Conservation (phyloP, 2,113 vertebrate genomes). For the Crotalus viridis region DNA sequence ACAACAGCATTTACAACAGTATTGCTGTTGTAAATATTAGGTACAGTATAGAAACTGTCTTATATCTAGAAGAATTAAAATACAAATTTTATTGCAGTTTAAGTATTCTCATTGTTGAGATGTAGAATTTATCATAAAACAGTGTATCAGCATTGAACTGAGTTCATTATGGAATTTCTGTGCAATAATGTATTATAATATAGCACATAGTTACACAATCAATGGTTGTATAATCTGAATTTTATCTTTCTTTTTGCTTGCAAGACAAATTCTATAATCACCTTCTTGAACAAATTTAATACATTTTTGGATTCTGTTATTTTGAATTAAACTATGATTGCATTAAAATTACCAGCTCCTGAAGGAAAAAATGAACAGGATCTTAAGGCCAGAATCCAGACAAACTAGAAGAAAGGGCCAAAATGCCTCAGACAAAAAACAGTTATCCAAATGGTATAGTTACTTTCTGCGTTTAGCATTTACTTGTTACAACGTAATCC, state of each 20-base stretch:
- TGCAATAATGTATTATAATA: slow-evolving; percentile 54
- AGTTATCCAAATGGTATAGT: not conserved
- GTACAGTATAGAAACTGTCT: slow-evolving; percentile 33
- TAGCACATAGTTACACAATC: slow-evolving; percentile 46
- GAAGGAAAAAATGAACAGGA: not conserved
- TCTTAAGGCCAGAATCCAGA: not conserved
- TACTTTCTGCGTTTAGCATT: not conserved
- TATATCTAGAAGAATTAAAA: slow-evolving; percentile 39
- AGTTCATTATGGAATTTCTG: slow-evolving; percentile 34
- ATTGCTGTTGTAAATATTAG: not conserved
- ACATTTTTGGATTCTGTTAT: not conserved
- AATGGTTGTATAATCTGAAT: slow-evolving; percentile 59
- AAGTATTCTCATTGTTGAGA: slow-evolving; percentile 30
- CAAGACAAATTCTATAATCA: slow-evolving; percentile 15
- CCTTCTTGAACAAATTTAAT: not conserved
- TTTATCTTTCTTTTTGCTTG: slow-evolving; percentile 37
- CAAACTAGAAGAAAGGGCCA: not conserved
- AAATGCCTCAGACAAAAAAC: not conserved
- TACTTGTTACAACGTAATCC: not conserved
- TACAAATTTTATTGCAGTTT: slow-evolving; percentile 39
- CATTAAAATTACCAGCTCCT: not conserved
- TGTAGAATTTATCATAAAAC: slow-evolving; percentile 30
- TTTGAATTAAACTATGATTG: not conserved
- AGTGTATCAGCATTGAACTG: slow-evolving; percentile 23
- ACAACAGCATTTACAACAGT: not conserved